phyloP scores from a whole-genome alignment of 2,888 invertebrate species.

The Drosophila setosimentum region DNA sequence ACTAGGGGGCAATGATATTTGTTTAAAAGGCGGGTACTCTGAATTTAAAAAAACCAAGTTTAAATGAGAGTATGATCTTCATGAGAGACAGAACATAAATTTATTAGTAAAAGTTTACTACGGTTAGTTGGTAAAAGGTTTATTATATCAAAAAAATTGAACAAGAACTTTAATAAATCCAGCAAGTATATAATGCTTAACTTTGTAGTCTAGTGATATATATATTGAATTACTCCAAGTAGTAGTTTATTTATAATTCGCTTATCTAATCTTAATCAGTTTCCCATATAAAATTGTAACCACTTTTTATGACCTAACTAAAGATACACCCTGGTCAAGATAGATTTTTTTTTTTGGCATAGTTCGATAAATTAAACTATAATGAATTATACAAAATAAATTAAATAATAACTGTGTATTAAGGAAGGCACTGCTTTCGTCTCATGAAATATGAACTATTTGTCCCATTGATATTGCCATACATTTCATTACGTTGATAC shows the following conservation, averaged over 20 bases:
- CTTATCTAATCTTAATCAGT: not conserved
- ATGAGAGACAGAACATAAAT: not conserved
- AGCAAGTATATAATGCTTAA: not conserved
- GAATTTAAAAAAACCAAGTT: not conserved
- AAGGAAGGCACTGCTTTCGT: too few relatives aligned
- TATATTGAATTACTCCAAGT: not conserved
- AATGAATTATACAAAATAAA: too few relatives aligned
- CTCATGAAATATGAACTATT: too few relatives aligned
- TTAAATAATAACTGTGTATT: too few relatives aligned
- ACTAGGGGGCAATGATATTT: too few relatives aligned
- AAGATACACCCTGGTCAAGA: not conserved
- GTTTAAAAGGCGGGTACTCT: not conserved
- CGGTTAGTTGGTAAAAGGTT: not conserved
- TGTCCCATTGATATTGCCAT: too few relatives aligned
- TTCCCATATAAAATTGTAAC: not conserved
- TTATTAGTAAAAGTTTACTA: not conserved
- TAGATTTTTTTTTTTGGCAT: not conserved
- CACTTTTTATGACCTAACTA: not conserved
- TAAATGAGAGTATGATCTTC: not conserved
- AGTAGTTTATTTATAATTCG: not conserved
- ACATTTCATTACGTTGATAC: too few relatives aligned
- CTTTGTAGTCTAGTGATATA: not conserved
- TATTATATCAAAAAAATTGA: not conserved
- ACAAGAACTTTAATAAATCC: not conserved
- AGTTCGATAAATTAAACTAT: not conserved